These are phyloP conservation scores for Esox lucius DNA, from an alignment of 2,797 vertebrate genomes.

Conservation along the genomic window DNA sequence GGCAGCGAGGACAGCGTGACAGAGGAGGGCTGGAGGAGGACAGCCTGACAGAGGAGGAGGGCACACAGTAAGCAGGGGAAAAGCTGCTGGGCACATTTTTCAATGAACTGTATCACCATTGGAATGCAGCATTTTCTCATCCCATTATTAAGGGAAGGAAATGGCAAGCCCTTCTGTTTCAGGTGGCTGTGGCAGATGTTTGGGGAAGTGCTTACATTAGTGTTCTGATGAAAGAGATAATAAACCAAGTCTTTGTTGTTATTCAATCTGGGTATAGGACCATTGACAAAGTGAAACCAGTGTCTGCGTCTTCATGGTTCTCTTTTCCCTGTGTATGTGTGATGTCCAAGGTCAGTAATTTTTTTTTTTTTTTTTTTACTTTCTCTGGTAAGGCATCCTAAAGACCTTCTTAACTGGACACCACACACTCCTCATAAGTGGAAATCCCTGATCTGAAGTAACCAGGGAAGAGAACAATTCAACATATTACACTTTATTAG, in stretches of 20 bases:
- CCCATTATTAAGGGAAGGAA: not conserved
- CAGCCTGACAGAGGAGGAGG: not conserved
- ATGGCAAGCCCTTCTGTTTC: not conserved
- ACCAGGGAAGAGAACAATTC: too few relatives aligned
- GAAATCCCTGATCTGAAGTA: too few relatives aligned
- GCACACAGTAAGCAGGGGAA: not conserved
- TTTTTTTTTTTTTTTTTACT: not conserved
- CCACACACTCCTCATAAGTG: too few relatives aligned
- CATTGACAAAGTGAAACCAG: slow-evolving; percentile 2
- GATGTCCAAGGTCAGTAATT: not conserved
- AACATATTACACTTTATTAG: too few relatives aligned
- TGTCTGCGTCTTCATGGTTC: not conserved
- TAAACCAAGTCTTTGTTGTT: not conserved
- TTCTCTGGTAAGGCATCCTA: not conserved
- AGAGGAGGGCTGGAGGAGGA: not conserved
- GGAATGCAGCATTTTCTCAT: not conserved
- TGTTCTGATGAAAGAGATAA: not conserved
- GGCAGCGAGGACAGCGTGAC: not conserved
- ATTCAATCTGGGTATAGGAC: not conserved
- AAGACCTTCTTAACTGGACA: too few relatives aligned
- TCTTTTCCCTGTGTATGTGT: not conserved
- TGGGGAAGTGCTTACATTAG: not conserved
- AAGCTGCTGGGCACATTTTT: not conserved
- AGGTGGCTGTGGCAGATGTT: not conserved
- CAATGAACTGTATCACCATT: not conserved